Conservation (phyloP, 2,888 invertebrate species). For the Girardia tigrina region DNA sequence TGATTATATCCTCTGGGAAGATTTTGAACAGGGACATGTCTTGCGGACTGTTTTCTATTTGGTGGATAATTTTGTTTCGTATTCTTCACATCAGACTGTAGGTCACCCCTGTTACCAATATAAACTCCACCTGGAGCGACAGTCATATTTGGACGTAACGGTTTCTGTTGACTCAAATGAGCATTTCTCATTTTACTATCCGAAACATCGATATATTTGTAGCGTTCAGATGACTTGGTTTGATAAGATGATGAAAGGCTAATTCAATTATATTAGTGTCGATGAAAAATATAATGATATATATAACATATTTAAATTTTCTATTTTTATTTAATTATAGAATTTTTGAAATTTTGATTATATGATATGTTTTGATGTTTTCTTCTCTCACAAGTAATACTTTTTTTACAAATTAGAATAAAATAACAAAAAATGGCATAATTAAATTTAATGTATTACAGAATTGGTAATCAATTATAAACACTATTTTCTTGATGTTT, state of each 20-base stretch:
- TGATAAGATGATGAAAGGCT: not conserved
- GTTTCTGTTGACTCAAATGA: conserved; percentile 15
- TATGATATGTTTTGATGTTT: no score
- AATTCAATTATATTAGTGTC: no score
- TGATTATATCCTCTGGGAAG: conserved; percentile 4
- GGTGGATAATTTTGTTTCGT: not conserved
- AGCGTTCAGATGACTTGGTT: not conserved
- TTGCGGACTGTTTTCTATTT: not conserved
- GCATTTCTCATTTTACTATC: not conserved
- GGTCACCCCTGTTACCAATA: not conserved
- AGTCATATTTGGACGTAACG: not conserved
- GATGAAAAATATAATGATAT: no score
- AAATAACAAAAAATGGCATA: no score
- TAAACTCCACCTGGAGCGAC: not conserved
- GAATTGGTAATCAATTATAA: no score
- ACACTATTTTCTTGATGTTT: no score
- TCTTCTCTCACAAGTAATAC: no score
- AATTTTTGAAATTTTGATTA: no score
- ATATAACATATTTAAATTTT: no score
- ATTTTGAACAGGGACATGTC: not conserved
- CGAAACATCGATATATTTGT: not conserved
- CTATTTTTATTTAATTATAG: no score
- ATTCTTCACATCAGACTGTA: not conserved
- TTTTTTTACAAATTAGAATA: no score
- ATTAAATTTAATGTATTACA: no score